Percentiles rank a stretch among this genome's conserved stretches.
These are phyloP conservation scores for Nebria salina DNA, from an alignment of 2,888 invertebrate genomes.

Conservation along the genomic window DNA sequence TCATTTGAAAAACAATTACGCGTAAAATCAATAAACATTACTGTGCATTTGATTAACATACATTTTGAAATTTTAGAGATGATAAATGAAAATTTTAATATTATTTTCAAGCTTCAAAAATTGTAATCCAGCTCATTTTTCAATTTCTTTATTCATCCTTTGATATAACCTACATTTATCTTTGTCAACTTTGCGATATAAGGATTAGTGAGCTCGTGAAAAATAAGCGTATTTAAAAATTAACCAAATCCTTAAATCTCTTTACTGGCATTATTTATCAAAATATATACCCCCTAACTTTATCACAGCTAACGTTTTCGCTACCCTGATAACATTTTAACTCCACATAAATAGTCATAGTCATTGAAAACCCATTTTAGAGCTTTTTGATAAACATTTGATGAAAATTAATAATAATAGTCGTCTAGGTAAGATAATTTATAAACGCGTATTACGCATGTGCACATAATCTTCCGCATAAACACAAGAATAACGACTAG, in stretches of 20 bases:
- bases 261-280: not conserved
- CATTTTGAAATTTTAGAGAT: no score
- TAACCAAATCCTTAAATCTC: constrained; percentile 12
- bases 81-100: no score
- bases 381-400: no score
- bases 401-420: no score
- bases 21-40: no score
- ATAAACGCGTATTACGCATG: not conserved
- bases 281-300: not conserved
- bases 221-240: not conserved
- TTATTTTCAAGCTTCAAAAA: no score
- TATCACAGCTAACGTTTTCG: not conserved
- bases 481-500: constrained; percentile 9
- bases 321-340: not conserved
- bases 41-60: no score
- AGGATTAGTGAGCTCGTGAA: constrained; percentile 13
- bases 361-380: no score
- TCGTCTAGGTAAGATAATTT: no score
- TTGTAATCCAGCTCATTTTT: no score
- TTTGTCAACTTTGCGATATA: not conserved
- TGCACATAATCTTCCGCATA: not conserved
- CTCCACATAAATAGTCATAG: no score
- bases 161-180: not conserved
- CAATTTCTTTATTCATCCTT: not conserved
- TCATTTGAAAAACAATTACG: no score